Evolutionary conservation across 1,140 invertebrate species (phyloP).

Genomic region (Nasonia vitripennis): DNA sequence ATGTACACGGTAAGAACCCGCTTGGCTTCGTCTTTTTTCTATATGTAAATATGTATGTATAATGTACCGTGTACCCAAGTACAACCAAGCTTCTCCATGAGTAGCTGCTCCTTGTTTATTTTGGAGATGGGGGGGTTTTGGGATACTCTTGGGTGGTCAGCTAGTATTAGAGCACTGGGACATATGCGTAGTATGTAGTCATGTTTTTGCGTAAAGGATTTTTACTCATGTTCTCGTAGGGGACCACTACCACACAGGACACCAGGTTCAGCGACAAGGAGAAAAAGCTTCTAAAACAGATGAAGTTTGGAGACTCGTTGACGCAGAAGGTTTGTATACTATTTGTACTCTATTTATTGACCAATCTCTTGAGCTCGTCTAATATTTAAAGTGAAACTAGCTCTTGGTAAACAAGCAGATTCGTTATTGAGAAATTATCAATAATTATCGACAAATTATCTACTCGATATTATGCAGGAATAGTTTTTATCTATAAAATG

Average conservation of each 20-base stretch:
- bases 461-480: too few species aligned
- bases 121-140: not conserved
- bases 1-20: conserved; percentile 75
- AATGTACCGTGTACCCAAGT: not conserved
- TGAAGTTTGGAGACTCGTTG: conserved; percentile 97
- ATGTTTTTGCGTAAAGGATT: conserved; percentile 46
- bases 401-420: too few species aligned
- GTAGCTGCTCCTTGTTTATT: not conserved
- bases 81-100: not conserved
- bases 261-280: conserved; percentile 99
- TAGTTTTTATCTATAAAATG: too few species aligned
- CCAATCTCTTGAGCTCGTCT: too few species aligned
- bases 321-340: conserved; percentile 84
- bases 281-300: conserved; percentile 98
- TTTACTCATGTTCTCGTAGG: conserved; percentile 78
- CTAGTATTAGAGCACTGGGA: not conserved
- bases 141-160: not conserved
- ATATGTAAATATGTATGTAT: not conserved
- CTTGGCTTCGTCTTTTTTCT: conserved; percentile 3
- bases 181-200: conserved; percentile 36
- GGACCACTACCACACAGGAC: conserved; percentile 98
- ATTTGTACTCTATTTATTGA: not conserved
- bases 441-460: too few species aligned
- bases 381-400: too few species aligned
- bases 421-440: too few species aligned